Conservation (phyloP, 2,888 invertebrate species). For the Gymnosoma rotundatum region DNA sequence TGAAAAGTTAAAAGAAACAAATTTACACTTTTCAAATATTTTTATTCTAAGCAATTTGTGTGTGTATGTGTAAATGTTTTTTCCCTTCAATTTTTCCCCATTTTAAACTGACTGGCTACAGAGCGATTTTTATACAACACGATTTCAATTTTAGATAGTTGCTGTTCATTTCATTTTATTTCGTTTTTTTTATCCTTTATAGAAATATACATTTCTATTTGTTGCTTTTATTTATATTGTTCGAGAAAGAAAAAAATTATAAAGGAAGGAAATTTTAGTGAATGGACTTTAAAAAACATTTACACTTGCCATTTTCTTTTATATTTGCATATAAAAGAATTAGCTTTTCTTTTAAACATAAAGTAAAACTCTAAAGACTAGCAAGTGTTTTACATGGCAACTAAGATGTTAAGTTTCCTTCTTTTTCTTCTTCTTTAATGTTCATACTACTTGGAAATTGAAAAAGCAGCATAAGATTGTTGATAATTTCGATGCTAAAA, state of each 20-base stretch:
- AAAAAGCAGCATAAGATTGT: neutral
- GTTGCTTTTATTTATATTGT: neutral
- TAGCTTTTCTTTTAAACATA: constrained; percentile 28
- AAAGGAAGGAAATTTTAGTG: constrained; percentile 28
- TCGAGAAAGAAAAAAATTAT: neutral
- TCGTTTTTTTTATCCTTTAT: constrained; percentile 29
- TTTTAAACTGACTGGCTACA: constrained; percentile 44
- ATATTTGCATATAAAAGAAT: constrained; percentile 59
- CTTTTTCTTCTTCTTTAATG: neutral
- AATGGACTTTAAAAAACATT: constrained; percentile 60
- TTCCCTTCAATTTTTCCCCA: neutral
- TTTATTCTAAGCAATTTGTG: neutral
- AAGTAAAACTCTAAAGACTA: neutral
- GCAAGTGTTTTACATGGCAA: constrained; percentile 42
- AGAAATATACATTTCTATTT: constrained; percentile 41
- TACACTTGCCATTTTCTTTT: constrained; percentile 62
- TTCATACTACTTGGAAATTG: neutral
- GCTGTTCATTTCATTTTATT: constrained; percentile 66
- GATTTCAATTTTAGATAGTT: constrained; percentile 74
- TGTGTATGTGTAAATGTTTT: neutral
- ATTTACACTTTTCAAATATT: constrained; percentile 32
- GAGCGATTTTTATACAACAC: constrained; percentile 45
- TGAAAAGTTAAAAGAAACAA: constrained; percentile 22
- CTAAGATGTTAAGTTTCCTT: constrained; percentile 28
- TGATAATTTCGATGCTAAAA: constrained; percentile 35